Evolutionary conservation across 2,888 invertebrate genomes (phyloP).

Genomic region (Apoderus coryli): DNA sequence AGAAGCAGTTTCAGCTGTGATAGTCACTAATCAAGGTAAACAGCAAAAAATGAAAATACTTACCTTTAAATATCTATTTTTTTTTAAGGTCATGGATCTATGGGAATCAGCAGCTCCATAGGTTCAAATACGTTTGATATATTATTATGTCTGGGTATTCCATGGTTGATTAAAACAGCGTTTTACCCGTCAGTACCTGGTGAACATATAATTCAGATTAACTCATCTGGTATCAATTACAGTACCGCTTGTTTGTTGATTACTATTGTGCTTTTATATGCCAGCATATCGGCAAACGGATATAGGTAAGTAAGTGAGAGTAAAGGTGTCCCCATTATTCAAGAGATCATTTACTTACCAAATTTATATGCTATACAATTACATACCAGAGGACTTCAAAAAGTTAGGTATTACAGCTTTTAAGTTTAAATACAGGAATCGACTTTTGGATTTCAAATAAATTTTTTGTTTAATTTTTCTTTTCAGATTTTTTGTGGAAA

Average conservation of each 20-base stretch:
- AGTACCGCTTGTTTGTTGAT: constrained; percentile 60
- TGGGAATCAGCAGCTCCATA: constrained; percentile 70
- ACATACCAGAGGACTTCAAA: too few relatives aligned
- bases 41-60: too few relatives aligned
- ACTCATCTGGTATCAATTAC: constrained; percentile 62
- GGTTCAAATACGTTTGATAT: constrained; percentile 76
- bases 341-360: too few relatives aligned
- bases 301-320: constrained; percentile 40
- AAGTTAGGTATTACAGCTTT: background rate
- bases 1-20: constrained; percentile 72
- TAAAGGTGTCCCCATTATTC: too few relatives aligned
- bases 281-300: constrained; percentile 48
- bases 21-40: constrained; percentile 67
- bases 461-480: too few relatives aligned
- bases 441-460: too few relatives aligned
- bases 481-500: too few relatives aligned
- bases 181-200: constrained; percentile 44
- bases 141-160: constrained; percentile 59
- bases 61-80: too few relatives aligned
- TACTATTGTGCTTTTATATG: constrained; percentile 54
- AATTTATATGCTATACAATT: too few relatives aligned
- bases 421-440: too few relatives aligned
- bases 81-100: constrained; percentile 50
- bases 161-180: constrained; percentile 59
- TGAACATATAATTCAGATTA: constrained; percentile 49